Evolutionary conservation across 2,113 vertebrate species (phyloP).

Genomic region (Planiliza haematocheilus): DNA sequence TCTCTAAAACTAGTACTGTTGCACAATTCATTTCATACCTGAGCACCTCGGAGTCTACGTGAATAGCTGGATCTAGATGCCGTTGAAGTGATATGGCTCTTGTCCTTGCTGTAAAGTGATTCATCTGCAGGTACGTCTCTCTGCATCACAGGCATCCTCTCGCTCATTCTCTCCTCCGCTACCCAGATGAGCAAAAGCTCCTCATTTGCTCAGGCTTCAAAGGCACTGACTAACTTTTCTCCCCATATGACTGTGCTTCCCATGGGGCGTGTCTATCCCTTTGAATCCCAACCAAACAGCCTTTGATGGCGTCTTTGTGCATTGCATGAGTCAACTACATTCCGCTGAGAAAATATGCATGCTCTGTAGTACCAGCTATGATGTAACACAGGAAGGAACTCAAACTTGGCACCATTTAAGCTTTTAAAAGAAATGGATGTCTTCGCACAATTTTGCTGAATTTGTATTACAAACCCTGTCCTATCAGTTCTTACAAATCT

Average conservation of each 20-base stretch:
- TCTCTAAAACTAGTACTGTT: constrained; percentile 15
- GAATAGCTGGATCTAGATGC: constrained; percentile 49
- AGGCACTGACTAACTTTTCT: constrained; percentile 76
- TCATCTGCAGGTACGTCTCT: constrained; percentile 76
- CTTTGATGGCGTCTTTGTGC: constrained; percentile 78
- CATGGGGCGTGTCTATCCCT: constrained; percentile 72
- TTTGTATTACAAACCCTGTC: constrained; percentile 45
- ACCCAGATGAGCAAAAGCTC: constrained; percentile 72
- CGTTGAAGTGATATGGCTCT: constrained; percentile 62
- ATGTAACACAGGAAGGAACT: constrained; percentile 51
- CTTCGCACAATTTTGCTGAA: constrained; percentile 48
- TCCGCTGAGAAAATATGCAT: constrained; percentile 66
- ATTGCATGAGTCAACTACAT: constrained; percentile 72
- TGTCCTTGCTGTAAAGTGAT: constrained; percentile 78
- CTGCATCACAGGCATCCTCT: constrained; percentile 66
- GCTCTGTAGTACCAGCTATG: constrained; percentile 47
- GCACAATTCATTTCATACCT: constrained; percentile 45
- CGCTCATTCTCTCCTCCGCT: constrained; percentile 61
- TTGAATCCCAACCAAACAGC: constrained; percentile 78
- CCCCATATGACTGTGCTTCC: constrained; percentile 71
- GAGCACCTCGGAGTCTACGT: constrained; percentile 24
- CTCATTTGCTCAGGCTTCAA: constrained; percentile 83
- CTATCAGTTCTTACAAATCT: constrained; percentile 41
- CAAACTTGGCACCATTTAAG: constrained; percentile 44
- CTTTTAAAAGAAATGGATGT: constrained; percentile 44